Base-by-base conservation (phyloP, 2,888 invertebrate species). In the Pediacus dermestoides region DNA sequence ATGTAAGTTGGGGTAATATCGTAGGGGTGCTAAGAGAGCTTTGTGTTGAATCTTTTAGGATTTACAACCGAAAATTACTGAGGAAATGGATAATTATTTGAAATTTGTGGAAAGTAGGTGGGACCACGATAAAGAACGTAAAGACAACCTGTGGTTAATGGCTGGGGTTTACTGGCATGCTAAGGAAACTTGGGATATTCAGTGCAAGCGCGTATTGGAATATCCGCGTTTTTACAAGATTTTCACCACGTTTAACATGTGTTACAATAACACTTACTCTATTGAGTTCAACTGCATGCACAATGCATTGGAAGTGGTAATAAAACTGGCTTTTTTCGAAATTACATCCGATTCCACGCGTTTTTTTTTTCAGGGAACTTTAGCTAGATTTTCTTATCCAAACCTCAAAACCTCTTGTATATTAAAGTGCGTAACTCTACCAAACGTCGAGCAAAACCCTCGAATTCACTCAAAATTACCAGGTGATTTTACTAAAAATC, bases 201-300 rank as follows among this genome's bases (percentile, higher is more conserved):
- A 55, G 34, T 40, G 57, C 27, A 32, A 48, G 30, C 30, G 42
- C 10, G 39, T 53, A 11, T 40, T 42, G 15, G 33, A 44, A 13
- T 57, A 56, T 44, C 52, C 58, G 2, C 52, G 52, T 33, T 57
- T 39, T 42, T 64, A 58, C 40, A 56, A 52, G 25, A 42, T 48
- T 12, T 21, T 46, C 13, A 34, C 33, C n/a, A 34, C 39, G 11
- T 33, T 61, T 22, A 48, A 53, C 37, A 50, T 42, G 11, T 53
- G 50, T 39, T 39, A 43, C 12, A 58, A 58, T 26, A 39, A 42
- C 32, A 35, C 49, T 9, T 18, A 18, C n/a, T 7, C 28, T 4
- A 43, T 61, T 10, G 50, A 57, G 33, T 59, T 55, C 44, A 30
- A 48, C 10, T 45, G 42, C 40, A 18, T 44, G 14, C 28, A 42